phyloP scores from a whole-genome alignment of 2,888 invertebrate species.

The Suillia variegata region DNA sequence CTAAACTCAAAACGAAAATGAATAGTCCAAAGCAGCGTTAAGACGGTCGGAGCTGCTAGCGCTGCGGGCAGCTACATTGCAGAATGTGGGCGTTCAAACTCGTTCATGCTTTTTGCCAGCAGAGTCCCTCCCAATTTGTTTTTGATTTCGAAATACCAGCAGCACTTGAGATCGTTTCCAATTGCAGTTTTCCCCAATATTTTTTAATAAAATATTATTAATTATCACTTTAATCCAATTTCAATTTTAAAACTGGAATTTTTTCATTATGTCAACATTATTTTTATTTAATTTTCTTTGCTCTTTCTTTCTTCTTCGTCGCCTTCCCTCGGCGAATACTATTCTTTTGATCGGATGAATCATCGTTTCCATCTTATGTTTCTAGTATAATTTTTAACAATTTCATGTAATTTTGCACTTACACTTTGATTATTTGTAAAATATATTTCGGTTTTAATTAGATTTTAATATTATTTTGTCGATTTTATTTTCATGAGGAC shows the following conservation, averaged over 20 bases:
- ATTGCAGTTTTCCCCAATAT: too few species aligned
- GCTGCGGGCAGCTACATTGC: slow-evolving; percentile 12
- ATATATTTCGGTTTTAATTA: slow-evolving; percentile 24
- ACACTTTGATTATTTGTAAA: slow-evolving; percentile 36
- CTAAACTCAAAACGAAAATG: not conserved
- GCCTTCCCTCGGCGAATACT: too few species aligned
- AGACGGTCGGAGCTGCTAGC: not conserved
- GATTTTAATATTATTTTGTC: slow-evolving; percentile 39
- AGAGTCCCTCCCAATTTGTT: slow-evolving; percentile 2
- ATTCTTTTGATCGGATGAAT: slow-evolving; percentile 19
- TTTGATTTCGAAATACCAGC: not conserved
- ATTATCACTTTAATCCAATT: too few species aligned
- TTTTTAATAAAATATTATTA: too few species aligned
- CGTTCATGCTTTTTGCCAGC: slow-evolving; percentile 20
- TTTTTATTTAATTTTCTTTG: not conserved
- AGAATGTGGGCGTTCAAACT: slow-evolving; percentile 37
- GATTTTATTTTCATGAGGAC: slow-evolving; percentile 57
- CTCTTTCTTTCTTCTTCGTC: slow-evolving; percentile 38
- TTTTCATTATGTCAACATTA: slow-evolving; percentile 23
- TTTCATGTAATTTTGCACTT: slow-evolving; percentile 40
- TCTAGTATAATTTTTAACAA: slow-evolving; percentile 48
- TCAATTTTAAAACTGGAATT: not conserved
- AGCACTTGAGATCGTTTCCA: not conserved
- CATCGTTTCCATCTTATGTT: too few species aligned
- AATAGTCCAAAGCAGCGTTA: not conserved